Base-by-base conservation (phyloP, 2,797 vertebrate genomes). In the Sebastes baramenuke region DNA sequence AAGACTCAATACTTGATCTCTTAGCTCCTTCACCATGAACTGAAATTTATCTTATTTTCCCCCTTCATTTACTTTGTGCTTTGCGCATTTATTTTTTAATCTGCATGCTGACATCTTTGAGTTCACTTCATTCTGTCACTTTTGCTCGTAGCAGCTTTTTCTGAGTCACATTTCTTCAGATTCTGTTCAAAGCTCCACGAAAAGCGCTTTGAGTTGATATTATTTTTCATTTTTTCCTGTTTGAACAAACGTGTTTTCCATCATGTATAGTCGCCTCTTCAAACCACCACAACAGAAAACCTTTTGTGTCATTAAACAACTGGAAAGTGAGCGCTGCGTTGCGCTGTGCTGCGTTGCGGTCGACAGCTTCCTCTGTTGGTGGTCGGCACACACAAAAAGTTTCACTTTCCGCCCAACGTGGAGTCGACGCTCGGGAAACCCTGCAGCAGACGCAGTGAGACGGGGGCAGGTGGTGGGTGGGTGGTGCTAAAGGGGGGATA, bases 391-490 rank as follows among this genome's bases (percentile, higher is more conserved):
- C 12, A 12, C 49, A 24, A 3, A 3, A 5, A 3, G 34, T 77
- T 80, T 88, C 46, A 64, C 72, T 83, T 87, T 85, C 84, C 78
- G 9, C 69, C 49, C 75, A 34, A 68, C 32, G 71, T 76, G 67
- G 27, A 49, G 6, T 1, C 6, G 13, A 46, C 7, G 12, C 74
- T 29, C 9, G 6, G 88, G 82, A 85, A 90, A 77, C 79, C 84
- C 86, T 64, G 81, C 74, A 4, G 59, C 55, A 58, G 54, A 60
- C 5, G 8, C 56, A 10, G 4, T 1, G 32, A 38, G 54, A 3
- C 13, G 38, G 24, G 29, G 20, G 32, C 4, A 4, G 16, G 34
- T 61, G 59, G 9, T 34, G 32, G 9, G 29, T 0, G 66, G 77
- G 65, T 4, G 77, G 9, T 24, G 52, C 1, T 12, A 1, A 0